These are phyloP conservation scores for Botia kubotai DNA, from an alignment of 2,797 vertebrate genomes.

Conservation along the genomic window DNA sequence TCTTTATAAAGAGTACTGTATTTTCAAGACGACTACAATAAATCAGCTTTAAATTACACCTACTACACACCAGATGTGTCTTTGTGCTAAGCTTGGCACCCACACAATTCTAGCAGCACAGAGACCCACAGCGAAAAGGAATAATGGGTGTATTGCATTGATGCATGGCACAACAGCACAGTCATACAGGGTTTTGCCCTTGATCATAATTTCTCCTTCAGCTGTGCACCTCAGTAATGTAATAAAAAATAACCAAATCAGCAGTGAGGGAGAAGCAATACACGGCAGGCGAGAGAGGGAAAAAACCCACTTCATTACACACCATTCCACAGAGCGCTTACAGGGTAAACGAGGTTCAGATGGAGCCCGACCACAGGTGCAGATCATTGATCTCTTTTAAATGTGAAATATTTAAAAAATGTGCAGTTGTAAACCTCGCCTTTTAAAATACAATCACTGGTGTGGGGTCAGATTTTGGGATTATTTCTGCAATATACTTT, in stretches of 20 bases:
- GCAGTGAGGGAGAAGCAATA: constrained; percentile 38
- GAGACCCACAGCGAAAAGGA: neutral
- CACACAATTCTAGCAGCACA: constrained; percentile 10
- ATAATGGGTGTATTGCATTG: constrained; percentile 16
- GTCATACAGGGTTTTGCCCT: constrained; percentile 37
- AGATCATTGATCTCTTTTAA: constrained; percentile 35
- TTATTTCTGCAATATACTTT: constrained; percentile 18
- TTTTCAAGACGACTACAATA: constrained; percentile 3
- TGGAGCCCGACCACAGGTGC: constrained; percentile 8
- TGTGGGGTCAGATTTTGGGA: constrained; percentile 15
- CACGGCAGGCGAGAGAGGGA: neutral
- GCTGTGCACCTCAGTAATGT: constrained; percentile 41
- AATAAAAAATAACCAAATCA: constrained; percentile 52
- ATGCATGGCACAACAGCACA: neutral
- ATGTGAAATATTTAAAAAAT: constrained; percentile 26
- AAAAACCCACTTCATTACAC: constrained; percentile 40
- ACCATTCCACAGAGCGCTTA: constrained; percentile 27
- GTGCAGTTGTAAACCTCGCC: neutral
- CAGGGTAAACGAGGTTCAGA: constrained; percentile 15
- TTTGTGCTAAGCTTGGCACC: constrained; percentile 34
- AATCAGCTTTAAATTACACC: constrained; percentile 31
- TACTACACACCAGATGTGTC: constrained; percentile 35
- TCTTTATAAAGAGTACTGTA: neutral
- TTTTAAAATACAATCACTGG: constrained; percentile 20
- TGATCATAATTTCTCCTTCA: constrained; percentile 41